Conservation (phyloP, 2,888 invertebrate species). For the Drosophila hamatofila region DNA sequence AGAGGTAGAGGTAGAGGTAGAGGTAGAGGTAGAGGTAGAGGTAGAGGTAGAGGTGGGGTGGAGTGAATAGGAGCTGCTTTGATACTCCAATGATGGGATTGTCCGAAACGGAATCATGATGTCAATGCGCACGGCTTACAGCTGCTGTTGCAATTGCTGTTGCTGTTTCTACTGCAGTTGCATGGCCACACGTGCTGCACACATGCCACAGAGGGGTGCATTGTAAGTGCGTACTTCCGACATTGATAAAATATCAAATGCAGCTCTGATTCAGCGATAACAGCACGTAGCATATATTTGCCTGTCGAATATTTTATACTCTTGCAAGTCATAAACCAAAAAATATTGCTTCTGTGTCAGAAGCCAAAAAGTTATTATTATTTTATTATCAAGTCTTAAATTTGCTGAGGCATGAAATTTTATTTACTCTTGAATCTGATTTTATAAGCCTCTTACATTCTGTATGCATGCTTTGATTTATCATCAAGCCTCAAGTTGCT, state of each 20-base stretch:
- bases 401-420: background rate
- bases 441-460: too few species aligned
- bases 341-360: background rate
- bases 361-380: background rate
- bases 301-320: conserved; percentile 6
- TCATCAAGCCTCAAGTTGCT: too few species aligned
- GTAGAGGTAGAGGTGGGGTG: background rate
- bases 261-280: conserved; percentile 53
- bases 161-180: conserved; percentile 25
- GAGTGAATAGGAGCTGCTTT: background rate
- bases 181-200: conserved; percentile 39
- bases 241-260: conserved; percentile 45
- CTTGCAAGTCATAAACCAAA: background rate
- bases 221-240: conserved; percentile 39
- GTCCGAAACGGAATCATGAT: conserved; percentile 23
- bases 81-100: conserved; percentile 32
- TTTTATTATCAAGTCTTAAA: background rate
- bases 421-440: background rate
- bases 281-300: background rate
- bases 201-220: conserved; percentile 36
- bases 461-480: too few species aligned
- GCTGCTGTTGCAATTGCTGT: conserved; percentile 12
- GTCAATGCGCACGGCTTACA: background rate
- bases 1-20: background rate
- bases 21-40: background rate